phyloP scores from a whole-genome alignment of 2,113 vertebrate species.

The Cynocephalus volans region DNA sequence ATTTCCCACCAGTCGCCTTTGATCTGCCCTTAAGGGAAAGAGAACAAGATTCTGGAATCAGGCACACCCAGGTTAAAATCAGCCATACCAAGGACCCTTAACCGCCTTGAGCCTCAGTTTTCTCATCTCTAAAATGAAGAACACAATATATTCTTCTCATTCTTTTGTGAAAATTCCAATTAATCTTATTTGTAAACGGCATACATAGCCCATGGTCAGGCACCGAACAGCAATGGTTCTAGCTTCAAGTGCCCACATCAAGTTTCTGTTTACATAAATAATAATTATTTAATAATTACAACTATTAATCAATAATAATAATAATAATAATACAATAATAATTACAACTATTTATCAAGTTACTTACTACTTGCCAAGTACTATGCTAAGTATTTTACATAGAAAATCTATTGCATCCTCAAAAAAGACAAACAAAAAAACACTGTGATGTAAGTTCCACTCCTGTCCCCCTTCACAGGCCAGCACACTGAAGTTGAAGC shows the following conservation, averaged over 20 bases:
- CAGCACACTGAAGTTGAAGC: not conserved
- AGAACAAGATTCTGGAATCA: conserved; percentile 28
- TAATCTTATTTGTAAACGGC: not conserved
- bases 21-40: not conserved
- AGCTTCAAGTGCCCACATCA: not conserved
- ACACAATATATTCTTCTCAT: not conserved
- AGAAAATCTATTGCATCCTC: not conserved
- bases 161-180: not conserved
- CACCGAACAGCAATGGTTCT: not conserved
- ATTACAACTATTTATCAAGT: not conserved
- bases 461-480: not conserved
- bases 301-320: too few relatives aligned
- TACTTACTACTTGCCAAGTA: not conserved
- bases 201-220: not conserved
- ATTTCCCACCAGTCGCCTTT: not conserved
- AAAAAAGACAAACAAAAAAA: not conserved
- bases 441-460: not conserved
- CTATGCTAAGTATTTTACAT: not conserved
- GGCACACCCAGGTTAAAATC: not conserved
- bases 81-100: not conserved
- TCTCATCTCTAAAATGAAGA: conserved; percentile 34
- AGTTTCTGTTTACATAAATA: not conserved
- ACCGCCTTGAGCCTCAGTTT: not conserved
- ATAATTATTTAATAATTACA: too few relatives aligned
- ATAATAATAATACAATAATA: not conserved